Base-by-base conservation (phyloP, 1,140 invertebrate species). In the Ceratina calcarata region DNA sequence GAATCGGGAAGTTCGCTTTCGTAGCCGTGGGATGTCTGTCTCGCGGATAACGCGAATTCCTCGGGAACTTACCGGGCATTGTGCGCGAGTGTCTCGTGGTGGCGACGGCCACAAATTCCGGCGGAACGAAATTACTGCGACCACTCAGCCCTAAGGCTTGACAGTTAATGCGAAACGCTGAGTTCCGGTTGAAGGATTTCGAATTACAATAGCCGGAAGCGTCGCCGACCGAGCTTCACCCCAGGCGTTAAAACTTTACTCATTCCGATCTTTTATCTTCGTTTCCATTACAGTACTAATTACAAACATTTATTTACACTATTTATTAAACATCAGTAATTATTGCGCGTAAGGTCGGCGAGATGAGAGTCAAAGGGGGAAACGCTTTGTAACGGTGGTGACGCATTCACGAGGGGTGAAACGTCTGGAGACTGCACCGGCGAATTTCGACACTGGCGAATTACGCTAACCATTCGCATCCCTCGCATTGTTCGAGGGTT, bases 401-500 rank as follows among this genome's bases (percentile, higher is more conserved):
- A 22, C 6, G 10, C 7, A 3, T n/a, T 24, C n/a, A n/a, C 12
- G 22, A 24, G 53, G 60, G 60, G 4, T 15, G 61, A 58, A 60
- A 49, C 53, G 53, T 66, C 60, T 71, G 51, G 32, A 55, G 77
- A 73, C 55, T 16, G 45, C 16, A 37, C 61, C 27, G 27, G 57
- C 51, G 74, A 81, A 81, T 78, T 81, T 81, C 79, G 74, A 66
- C 67, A 70, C 66, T 65, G 32, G 71, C 66, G 69, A 82, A 79
- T 82, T 82, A 79, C 76, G 69, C 58, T 68, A 82, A 82, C 76
- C 80, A 71, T 79, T 68, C 62, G 75, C 70, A 68, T 68, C 68
- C 76, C 67, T 72, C 20, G 76, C 66, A 78, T 82, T 82, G 80
- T 81, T 51, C 45, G 72, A 64, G 78, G 67, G 65, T 82, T 82